These are phyloP conservation scores for Sciurus carolinensis DNA, from an alignment of 2,797 vertebrate species.

Conservation along the genomic window DNA sequence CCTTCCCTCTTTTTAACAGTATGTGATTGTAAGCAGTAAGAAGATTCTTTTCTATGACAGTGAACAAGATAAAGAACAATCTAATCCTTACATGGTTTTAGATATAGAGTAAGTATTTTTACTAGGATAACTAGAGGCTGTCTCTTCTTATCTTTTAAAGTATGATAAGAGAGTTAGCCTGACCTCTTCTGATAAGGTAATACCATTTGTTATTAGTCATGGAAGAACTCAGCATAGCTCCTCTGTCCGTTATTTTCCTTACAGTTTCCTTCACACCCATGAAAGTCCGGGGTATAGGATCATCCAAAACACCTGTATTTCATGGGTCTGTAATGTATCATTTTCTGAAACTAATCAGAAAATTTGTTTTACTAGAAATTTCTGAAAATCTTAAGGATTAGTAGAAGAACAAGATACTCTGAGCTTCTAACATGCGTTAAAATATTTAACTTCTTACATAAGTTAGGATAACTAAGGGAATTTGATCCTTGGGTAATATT, in stretches of 20 bases:
- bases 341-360: conserved; percentile 65
- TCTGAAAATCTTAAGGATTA: conserved; percentile 56
- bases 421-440: neutral
- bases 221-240: neutral
- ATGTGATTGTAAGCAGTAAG: conserved; percentile 96
- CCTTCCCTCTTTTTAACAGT: conserved; percentile 89
- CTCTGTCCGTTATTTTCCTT: neutral
- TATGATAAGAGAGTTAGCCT: neutral
- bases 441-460: neutral
- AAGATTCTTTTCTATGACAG: conserved; percentile 99
- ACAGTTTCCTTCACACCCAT: neutral
- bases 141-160: neutral
- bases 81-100: conserved; percentile 98
- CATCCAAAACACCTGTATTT: conserved; percentile 37
- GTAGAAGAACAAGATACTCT: conserved; percentile 18
- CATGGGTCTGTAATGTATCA: conserved; percentile 13
- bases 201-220: neutral
- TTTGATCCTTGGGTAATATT: conserved; percentile 72
- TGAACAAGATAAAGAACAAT: conserved; percentile 95
- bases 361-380: conserved; percentile 31
- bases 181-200: neutral
- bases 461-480: conserved; percentile 40
- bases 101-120: conserved; percentile 96
- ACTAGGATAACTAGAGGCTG: neutral
- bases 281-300: neutral